phyloP scores from a whole-genome alignment of 2,888 invertebrate genomes.

The Venusia cambrica region DNA sequence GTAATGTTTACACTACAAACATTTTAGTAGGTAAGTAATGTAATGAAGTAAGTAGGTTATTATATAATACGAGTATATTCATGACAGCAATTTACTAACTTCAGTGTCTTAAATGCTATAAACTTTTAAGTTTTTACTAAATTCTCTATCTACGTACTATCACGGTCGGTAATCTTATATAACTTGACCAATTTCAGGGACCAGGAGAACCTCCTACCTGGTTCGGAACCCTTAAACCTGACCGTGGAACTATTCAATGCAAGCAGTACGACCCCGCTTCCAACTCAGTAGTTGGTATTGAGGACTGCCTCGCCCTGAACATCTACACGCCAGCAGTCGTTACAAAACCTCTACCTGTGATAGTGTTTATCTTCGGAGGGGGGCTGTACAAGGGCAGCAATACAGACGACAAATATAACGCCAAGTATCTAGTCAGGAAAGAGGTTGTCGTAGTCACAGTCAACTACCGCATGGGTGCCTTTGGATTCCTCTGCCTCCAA shows the following conservation, averaged over 20 bases:
- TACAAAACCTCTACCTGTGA: constrained; percentile 36
- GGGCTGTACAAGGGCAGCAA: constrained; percentile 43
- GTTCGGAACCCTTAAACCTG: constrained; percentile 34
- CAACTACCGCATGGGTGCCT: constrained; percentile 49
- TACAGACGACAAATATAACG: constrained; percentile 38
- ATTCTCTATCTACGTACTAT: no score
- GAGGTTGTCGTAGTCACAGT: constrained; percentile 46
- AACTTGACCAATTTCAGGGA: constrained; percentile 30
- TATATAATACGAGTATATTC: no score
- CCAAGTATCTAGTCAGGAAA: constrained; percentile 42
- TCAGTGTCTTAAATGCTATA: no score
- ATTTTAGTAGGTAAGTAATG: no score
- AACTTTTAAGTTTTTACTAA: no score
- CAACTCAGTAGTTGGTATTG: constrained; percentile 31
- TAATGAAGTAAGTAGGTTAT: no score
- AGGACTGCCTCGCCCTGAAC: constrained; percentile 49
- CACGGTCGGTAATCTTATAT: no score
- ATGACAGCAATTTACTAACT: no score
- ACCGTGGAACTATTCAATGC: constrained; percentile 29
- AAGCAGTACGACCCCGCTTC: constrained; percentile 30
- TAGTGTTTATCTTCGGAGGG: constrained; percentile 51
- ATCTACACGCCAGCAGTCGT: constrained; percentile 54
- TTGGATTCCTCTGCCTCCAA: constrained; percentile 50
- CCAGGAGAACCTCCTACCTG: constrained; percentile 36
- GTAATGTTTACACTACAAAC: no score